Evolutionary conservation across 2,113 vertebrate species (phyloP).

Genomic region (Paralichthys olivaceus): DNA sequence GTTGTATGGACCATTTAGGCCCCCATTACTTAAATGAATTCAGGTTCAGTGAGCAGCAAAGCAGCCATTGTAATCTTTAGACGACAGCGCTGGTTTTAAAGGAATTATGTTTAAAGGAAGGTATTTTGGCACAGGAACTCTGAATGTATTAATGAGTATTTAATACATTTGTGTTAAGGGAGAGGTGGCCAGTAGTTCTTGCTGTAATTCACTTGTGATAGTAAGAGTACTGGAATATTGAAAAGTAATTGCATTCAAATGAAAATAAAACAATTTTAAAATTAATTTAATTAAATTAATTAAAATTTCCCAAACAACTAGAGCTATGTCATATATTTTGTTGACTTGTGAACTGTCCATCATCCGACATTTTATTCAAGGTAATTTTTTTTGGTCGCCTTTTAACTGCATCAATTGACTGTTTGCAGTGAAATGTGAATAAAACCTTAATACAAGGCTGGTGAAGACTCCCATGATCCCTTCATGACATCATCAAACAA

Average conservation of each 20-base stretch:
- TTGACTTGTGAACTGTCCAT: too few species aligned
- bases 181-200: neutral
- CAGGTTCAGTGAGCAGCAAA: constrained; percentile 43
- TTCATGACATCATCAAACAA: too few species aligned
- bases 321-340: too few species aligned
- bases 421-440: too few species aligned
- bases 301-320: too few species aligned
- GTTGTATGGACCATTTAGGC: constrained; percentile 61
- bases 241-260: neutral
- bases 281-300: neutral
- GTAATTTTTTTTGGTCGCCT: too few species aligned
- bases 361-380: too few species aligned
- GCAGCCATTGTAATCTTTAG: constrained; percentile 32
- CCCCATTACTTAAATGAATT: constrained; percentile 57
- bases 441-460: too few species aligned
- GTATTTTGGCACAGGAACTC: neutral
- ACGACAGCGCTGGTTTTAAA: constrained; percentile 12
- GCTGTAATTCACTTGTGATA: neutral
- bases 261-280: neutral
- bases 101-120: constrained; percentile 9
- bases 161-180: neutral
- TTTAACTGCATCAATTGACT: too few species aligned
- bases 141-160: constrained; percentile 12
- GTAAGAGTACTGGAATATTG: neutral
- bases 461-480: too few species aligned